Percentiles rank a stretch among this genome's conserved stretches.
Evolutionary conservation across 2,113 vertebrate species (phyloP).

Genomic region (Microtus pennsylvanicus): DNA sequence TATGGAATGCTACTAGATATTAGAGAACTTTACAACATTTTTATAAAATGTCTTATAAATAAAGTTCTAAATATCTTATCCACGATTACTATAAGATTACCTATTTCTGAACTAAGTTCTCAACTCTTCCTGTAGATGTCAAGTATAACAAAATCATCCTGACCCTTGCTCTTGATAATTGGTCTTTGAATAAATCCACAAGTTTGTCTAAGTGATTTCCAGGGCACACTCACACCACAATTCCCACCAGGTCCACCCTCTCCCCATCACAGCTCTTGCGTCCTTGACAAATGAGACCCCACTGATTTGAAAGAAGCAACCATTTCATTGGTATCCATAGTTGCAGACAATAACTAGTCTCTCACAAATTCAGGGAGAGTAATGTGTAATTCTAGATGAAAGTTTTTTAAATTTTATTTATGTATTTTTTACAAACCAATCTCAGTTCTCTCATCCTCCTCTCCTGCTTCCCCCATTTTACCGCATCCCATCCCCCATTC

Average conservation of each 20-base stretch:
- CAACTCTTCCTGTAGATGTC: constrained; percentile 8
- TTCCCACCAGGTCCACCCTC: neutral
- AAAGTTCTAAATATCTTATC: neutral
- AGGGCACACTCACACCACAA: neutral
- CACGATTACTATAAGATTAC: neutral
- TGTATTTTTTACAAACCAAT: too few relatives aligned
- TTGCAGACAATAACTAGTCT: neutral
- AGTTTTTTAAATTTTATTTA: too few relatives aligned
- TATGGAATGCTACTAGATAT: constrained; percentile 15
- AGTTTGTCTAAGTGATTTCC: neutral
- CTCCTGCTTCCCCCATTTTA: too few relatives aligned
- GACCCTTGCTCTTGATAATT: neutral
- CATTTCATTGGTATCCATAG: neutral
- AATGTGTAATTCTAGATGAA: neutral
- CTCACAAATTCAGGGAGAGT: neutral
- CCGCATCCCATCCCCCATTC: too few relatives aligned
- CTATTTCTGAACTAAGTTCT: neutral
- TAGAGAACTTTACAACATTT: constrained; percentile 5
- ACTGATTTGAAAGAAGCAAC: neutral
- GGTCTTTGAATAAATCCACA: neutral
- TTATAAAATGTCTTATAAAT: neutral
- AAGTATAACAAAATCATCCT: neutral
- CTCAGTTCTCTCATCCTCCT: too few relatives aligned
- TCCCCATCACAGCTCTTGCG: neutral
- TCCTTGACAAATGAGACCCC: neutral